phyloP scores from a whole-genome alignment of 2,113 vertebrate genomes.

The human region DNA sequence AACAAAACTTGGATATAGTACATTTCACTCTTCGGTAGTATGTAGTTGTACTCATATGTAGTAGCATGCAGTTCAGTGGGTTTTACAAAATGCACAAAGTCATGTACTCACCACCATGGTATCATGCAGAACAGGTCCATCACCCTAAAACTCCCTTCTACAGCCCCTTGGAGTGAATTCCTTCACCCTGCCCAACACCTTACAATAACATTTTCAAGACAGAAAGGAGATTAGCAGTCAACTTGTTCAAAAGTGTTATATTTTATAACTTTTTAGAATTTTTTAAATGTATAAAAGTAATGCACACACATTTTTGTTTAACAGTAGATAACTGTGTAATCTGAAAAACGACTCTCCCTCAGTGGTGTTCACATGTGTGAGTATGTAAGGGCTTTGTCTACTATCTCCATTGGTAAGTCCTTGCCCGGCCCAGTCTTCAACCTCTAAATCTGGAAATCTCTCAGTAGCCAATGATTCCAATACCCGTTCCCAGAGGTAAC shows the following conservation, averaged over 20 bases:
- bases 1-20: neutral
- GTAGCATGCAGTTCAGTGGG: neutral
- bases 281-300: neutral
- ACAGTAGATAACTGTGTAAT: neutral
- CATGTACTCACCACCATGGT: neutral
- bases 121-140: neutral
- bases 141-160: neutral
- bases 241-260: neutral
- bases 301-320: neutral
- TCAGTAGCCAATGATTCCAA: neutral
- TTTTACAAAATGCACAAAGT: neutral
- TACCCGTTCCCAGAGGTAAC: neutral
- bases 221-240: neutral
- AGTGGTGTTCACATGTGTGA: neutral
- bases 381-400: neutral
- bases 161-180: neutral
- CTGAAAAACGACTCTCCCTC: neutral
- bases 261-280: neutral
- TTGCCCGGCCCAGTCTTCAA: neutral
- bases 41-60: too few relatives aligned
- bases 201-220: neutral
- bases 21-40: neutral
- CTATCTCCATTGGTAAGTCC: neutral
- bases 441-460: neutral
- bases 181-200: neutral